Evolutionary conservation across 1,140 invertebrate genomes (phyloP).

Genomic region (Meteorus sp.): DNA sequence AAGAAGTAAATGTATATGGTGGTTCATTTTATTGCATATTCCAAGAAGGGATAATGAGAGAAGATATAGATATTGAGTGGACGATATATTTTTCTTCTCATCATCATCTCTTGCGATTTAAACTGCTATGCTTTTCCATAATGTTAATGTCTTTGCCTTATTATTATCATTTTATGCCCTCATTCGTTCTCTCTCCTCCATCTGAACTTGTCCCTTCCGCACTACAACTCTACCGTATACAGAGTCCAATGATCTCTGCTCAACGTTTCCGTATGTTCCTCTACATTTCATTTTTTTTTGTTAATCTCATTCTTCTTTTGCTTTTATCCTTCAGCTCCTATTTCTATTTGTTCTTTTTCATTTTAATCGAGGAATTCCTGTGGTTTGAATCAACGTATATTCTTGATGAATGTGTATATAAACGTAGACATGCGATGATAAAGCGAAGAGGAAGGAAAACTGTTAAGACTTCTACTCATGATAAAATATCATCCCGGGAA

Average conservation of each 20-base stretch:
- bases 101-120: background rate
- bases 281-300: too few species aligned
- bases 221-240: constrained; percentile 3
- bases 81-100: too few species aligned
- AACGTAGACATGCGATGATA: too few species aligned
- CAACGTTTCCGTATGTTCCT: constrained; percentile 8
- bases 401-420: background rate
- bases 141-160: background rate
- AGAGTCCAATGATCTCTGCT: constrained; percentile 23
- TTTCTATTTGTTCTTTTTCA: constrained; percentile 10
- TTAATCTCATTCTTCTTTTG: too few species aligned
- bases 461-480: too few species aligned
- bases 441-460: too few species aligned
- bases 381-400: background rate
- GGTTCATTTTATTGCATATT: too few species aligned
- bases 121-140: background rate
- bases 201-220: constrained; percentile 10
- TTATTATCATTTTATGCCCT: constrained; percentile 13
- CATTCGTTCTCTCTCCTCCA: constrained; percentile 4
- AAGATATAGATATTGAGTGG: background rate
- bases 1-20: too few species aligned
- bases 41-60: background rate
- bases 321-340: too few species aligned
- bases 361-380: constrained; percentile 10
- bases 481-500: too few species aligned